Evolutionary conservation across 2,797 vertebrate genomes (phyloP), one percentile per base, ranked within the genome.

Genomic region (Chrysolophus pictus): DNA sequence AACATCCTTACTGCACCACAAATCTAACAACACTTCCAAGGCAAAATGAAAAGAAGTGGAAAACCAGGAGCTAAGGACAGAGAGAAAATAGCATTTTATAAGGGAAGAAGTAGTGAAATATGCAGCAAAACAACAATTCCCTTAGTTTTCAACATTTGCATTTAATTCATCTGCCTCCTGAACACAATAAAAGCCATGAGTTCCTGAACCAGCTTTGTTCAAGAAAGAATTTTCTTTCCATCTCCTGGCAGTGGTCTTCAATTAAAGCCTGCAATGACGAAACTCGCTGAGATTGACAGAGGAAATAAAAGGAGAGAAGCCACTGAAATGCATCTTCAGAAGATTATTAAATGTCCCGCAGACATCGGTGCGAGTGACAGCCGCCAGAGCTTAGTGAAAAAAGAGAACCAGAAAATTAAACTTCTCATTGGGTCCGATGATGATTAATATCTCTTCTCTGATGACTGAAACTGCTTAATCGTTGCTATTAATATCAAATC

Each of bases 371-470:
- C 5, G 2, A 89, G 22, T 90, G 87, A 94, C 84, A 94, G 90
- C 39, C 44, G 26, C 69, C 59, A 88, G 64, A 84, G 64, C 60
- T 87, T 26, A 73, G 60, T 28, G 31, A 37, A 44, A 35, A 95
- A 76, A 95, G 53, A 93, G 91, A 94, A 96, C 85, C 17, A 2
- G 87, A 96, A 96, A 95, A 96, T 92, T 91, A 91, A 97, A 96
- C 90, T 97, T 94, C 93, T 97, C 91, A 90, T 84, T 92, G 91
- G 90, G 82, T n/a, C 87, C 97, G 94, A 96, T 96, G 90, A 97
- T 97, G 97, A 97, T 97, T 95, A 97, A 96, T 96, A 96, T 93
- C 85, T 96, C 91, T 69, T 95, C 94, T 95, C 86, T 95, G 84
- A 95, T 75, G 91, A 96, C 94, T 85, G 93, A 95, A 94, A 95